phyloP scores from a whole-genome alignment of 2,888 invertebrate genomes.

The Cyclophora punctaria region DNA sequence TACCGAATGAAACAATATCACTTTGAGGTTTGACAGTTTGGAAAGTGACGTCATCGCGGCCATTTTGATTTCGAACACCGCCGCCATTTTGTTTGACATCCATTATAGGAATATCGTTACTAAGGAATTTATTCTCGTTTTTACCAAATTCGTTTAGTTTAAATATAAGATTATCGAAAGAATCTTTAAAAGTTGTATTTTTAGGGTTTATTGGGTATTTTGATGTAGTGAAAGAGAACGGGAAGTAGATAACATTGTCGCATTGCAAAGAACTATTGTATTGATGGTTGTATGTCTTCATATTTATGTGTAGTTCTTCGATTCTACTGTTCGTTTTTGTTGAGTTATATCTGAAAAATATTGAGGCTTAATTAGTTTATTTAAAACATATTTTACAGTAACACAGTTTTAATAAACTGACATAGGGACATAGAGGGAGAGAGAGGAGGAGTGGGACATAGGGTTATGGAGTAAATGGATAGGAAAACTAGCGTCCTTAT shows the following conservation, averaged over 20 bases:
- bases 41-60: conserved; percentile 29
- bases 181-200: conserved; percentile 34
- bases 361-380: background rate
- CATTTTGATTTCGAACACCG: conserved; percentile 5
- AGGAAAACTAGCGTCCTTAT: too few species aligned
- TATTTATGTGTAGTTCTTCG: conserved; percentile 58
- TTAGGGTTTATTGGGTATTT: conserved; percentile 60
- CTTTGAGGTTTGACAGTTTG: conserved; percentile 48
- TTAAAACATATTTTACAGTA: too few species aligned
- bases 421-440: too few species aligned
- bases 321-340: conserved; percentile 52
- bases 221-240: conserved; percentile 61
- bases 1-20: conserved; percentile 62
- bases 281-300: conserved; percentile 44
- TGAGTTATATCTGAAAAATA: conserved; percentile 51
- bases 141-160: background rate
- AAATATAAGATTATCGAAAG: background rate
- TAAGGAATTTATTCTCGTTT: background rate
- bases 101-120: conserved; percentile 2
- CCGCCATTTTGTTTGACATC: background rate
- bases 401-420: too few species aligned
- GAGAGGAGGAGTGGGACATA: too few species aligned
- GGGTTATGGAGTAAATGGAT: too few species aligned
- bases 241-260: conserved; percentile 61
- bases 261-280: conserved; percentile 48